A percentile compares a stretch with the other conserved stretches of the same genome.
Conservation (phyloP, 2,113 vertebrate species). For the Lycocorax pyrrhopterus region DNA sequence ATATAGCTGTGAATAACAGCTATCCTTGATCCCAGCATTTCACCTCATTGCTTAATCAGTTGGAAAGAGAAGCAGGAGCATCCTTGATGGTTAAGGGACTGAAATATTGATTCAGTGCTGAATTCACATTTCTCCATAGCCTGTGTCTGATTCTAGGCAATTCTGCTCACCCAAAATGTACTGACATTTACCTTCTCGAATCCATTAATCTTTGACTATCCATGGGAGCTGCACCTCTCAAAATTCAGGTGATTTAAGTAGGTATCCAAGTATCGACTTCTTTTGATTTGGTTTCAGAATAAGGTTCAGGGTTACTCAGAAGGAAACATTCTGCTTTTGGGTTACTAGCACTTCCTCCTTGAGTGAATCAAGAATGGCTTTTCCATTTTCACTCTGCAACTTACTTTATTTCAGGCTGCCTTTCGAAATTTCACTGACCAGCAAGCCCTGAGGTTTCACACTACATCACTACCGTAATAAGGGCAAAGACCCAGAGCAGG, state of each 20-base stretch:
- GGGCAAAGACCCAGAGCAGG: background rate
- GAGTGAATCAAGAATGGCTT: background rate
- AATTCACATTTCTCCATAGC: background rate
- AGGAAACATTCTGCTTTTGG: background rate
- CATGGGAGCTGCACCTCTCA: background rate
- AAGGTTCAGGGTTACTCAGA: background rate
- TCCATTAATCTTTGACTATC: background rate
- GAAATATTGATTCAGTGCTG: background rate
- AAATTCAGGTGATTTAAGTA: background rate
- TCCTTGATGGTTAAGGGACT: background rate
- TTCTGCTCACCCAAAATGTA: background rate
- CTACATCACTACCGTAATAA: background rate
- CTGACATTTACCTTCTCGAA: background rate
- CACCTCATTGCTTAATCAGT: background rate
- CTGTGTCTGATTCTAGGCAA: background rate
- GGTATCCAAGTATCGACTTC: background rate
- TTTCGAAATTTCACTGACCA: background rate
- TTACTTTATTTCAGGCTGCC: background rate
- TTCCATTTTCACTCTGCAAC: background rate
- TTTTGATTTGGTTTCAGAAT: background rate
- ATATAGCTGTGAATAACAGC: background rate
- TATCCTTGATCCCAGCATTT: background rate
- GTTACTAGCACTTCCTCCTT: background rate
- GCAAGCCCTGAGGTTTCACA: background rate
- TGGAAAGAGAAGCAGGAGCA: background rate